Evolutionary conservation across 2,888 invertebrate genomes (phyloP), one percentile per base, ranked within the genome.

Genomic region (Creontiades dilutus): DNA sequence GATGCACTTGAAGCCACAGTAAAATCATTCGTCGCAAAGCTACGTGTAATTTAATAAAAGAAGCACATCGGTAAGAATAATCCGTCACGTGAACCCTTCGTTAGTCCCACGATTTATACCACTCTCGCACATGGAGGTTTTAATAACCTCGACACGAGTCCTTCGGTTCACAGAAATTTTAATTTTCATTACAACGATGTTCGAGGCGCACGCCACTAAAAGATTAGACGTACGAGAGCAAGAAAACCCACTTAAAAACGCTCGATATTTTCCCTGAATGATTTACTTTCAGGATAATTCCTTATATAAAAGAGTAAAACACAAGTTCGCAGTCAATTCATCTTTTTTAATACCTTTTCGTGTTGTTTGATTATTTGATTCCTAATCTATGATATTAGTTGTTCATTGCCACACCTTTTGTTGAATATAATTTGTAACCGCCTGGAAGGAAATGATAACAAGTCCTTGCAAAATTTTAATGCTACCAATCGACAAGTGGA

Each of bases 231-330:
- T 52, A 7, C 61, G 11, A 27, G 19, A 68, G 68, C 68, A 68
- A 68, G 68, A 68, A 68, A 68, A 23, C 68, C 68, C 68, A 68
- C 68, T 68, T 68, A 68, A 68, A 23, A 68, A 0, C 57, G 23
- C 0, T 68, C 68, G 27, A 19, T 19, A 3, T 23, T 68, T 19
- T 0, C 68, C 5, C 27, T 23, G 68, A 19, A 68, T 68, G 4
- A 37, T 68, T 68, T 13, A 23, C 23, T 23, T 23, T 68, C 19
- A 23, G 37, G 37, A 68, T 68, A 23, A 68, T 23, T 12, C 23
- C 68, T 19, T 0, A 68, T 9, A 19, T 68, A 27, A 27, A 68
- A 27, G 3, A 68, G 19, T 0, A 23, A 27, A 68, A 68, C 68
- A 68, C 19, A 23, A 23, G 68, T 68, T 68, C 68, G 13, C 68